Evolutionary conservation across 2,888 invertebrate species (phyloP).

Genomic region (Dascillus cervinus): DNA sequence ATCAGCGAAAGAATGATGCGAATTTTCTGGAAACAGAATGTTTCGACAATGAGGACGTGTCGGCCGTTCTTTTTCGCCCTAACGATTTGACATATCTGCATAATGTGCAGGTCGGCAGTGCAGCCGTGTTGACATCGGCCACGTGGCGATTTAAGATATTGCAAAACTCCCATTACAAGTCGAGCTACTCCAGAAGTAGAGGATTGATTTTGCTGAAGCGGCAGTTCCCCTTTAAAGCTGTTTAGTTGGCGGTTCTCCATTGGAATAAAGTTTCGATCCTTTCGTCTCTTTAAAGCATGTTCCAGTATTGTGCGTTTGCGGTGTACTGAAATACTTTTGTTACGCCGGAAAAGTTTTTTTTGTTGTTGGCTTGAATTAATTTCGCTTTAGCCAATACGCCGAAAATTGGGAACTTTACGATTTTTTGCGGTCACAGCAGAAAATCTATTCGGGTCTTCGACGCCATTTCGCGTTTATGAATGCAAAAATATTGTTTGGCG

Average conservation of each 20-base stretch:
- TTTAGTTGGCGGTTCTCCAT: conserved; percentile 33
- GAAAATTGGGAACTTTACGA: too few species aligned
- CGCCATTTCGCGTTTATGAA: too few species aligned
- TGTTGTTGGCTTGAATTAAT: too few species aligned
- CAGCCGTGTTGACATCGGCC: conserved; percentile 14
- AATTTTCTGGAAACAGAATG: too few species aligned
- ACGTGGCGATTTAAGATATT: conserved; percentile 16
- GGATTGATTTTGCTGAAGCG: conserved; percentile 33
- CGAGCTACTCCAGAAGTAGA: conserved; percentile 17
- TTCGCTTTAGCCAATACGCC: too few species aligned
- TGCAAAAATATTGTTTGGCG: too few species aligned
- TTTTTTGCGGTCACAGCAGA: too few species aligned
- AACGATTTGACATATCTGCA: too few species aligned
- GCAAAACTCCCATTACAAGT: conserved; percentile 14
- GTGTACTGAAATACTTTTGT: not conserved
- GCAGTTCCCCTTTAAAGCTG: conserved; percentile 35
- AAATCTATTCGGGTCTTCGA: too few species aligned
- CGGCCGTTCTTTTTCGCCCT: too few species aligned
- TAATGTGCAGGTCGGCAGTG: conserved; percentile 11
- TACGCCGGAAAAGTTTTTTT: conserved; percentile 1
- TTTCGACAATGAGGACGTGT: too few species aligned
- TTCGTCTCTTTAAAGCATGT: conserved; percentile 13
- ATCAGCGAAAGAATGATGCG: too few species aligned
- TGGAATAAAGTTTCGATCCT: conserved; percentile 30
- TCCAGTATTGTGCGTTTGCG: conserved; percentile 20